Evolutionary conservation across 2,113 vertebrate genomes (phyloP).

Genomic region (Mormyrus lacerda): DNA sequence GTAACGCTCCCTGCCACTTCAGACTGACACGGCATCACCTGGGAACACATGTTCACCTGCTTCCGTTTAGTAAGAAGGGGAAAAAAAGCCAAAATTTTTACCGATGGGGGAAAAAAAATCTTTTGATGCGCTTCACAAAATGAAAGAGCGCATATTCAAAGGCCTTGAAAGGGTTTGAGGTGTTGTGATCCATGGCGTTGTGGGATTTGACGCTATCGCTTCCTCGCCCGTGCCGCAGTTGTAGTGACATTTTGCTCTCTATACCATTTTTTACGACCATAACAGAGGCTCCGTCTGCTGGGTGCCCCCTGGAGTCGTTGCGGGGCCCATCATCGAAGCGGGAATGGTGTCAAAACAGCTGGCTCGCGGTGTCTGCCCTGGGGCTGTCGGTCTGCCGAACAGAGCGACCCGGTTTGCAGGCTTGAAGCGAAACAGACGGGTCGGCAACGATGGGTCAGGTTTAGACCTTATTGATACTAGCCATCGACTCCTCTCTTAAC

Average conservation of each 20-base stretch:
- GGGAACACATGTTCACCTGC: conserved; percentile 38
- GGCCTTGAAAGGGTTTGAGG: conserved; percentile 38
- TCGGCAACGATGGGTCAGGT: background rate
- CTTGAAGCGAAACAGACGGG: background rate
- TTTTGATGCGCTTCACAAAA: conserved; percentile 32
- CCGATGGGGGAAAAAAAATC: conserved; percentile 33
- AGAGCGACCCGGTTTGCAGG: background rate
- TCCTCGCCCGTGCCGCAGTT: conserved; percentile 38
- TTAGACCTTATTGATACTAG: conserved; percentile 35
- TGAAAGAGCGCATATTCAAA: conserved; percentile 32
- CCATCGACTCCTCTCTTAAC: conserved; percentile 48
- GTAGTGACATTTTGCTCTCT: conserved; percentile 35
- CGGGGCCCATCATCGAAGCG: background rate
- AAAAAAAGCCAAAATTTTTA: conserved; percentile 31
- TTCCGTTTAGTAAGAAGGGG: conserved; percentile 12
- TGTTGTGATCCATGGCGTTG: conserved; percentile 49
- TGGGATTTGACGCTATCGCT: conserved; percentile 42
- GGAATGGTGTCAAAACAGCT: conserved; percentile 53
- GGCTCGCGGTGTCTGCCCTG: conserved; percentile 49
- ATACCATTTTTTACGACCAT: conserved; percentile 22
- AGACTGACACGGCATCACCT: conserved; percentile 37
- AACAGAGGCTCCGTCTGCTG: background rate
- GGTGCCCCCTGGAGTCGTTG: background rate
- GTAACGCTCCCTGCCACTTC: conserved; percentile 42
- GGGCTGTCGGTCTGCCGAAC: background rate